Evolutionary conservation across 30 jellyfish, hydroid and myxozoan species (phyloP), one percentile per base, ranked within the genome.

Genomic region (Aurelia coerulea): DNA sequence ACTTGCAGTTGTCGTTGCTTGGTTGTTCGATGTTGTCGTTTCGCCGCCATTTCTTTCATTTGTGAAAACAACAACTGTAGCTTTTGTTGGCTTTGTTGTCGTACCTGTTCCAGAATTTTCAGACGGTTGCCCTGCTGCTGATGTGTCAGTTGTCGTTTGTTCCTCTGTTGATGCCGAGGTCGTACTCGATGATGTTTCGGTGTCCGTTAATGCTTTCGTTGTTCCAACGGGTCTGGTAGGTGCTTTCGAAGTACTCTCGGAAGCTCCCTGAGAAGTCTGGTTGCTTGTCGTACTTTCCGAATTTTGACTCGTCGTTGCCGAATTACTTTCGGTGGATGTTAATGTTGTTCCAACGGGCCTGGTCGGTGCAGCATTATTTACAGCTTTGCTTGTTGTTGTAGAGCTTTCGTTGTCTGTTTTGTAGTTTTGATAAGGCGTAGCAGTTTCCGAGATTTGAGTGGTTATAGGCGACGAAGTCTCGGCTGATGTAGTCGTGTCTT

Each of bases 1-100:
- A 13, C 34, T 19, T n/a, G 53, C 85, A 5, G 85, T 74, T 74
- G 85, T 74, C 19, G 85, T 74, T 37, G 15, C 52, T 9, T n/a
- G 23, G 15, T 52, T 19, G 13, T 49, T 74, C 1, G 70, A 23
- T 0, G 71, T 50, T n/a, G 85, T 74, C 34, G 70, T 60, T 60
- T n/a, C 35, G 33, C 13, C 35, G 2, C 15, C 15, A 10, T 60
- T 60, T n/a, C 35, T 60, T 60, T 60, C 70, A 23, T 60, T 60
- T 6, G 31, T 60, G 70, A 17, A 17, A 5, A n/a, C 35, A 1
- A 17, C 70, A 11, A 17, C 35, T 0, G 70, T 60, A 15, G 35
- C 31, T 56, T 29, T 65, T 0, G 46, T 15, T 37, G 72, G 66
- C 10, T 39, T 50, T 49, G 81, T 19, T 1, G 80, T 41, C 9